Evolutionary conservation across 2,797 vertebrate genomes (phyloP).

Genomic region (Epinephelus malabaricus): DNA sequence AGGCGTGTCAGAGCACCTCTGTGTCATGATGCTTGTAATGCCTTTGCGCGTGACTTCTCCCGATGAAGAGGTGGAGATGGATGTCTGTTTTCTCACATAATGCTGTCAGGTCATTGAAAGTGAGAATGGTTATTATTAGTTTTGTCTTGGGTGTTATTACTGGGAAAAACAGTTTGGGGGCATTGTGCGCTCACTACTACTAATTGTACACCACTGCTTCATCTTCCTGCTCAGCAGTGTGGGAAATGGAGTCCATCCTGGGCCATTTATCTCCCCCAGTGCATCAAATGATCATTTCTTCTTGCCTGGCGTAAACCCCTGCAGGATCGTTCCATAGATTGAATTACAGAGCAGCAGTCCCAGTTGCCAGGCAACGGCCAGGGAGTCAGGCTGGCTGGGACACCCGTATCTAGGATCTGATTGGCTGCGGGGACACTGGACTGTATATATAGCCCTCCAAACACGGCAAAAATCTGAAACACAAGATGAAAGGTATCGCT

Average conservation of each 20-base stretch:
- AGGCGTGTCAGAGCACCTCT: conserved; percentile 19
- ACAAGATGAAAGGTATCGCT: conserved; percentile 53
- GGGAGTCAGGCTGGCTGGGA: conserved; percentile 50
- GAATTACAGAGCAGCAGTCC: conserved; percentile 67
- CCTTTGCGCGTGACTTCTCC: conserved; percentile 13
- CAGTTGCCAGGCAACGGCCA: conserved; percentile 80
- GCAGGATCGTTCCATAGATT: conserved; percentile 60
- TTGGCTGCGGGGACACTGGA: conserved; percentile 58
- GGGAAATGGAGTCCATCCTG: conserved; percentile 68
- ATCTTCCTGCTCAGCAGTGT: conserved; percentile 61
- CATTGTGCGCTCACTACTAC: conserved; percentile 6
- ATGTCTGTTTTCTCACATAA: not conserved
- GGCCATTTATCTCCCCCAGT: conserved; percentile 47
- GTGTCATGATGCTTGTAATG: conserved; percentile 43
- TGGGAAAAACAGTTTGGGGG: not conserved
- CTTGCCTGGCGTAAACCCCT: conserved; percentile 42
- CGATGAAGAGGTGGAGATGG: not conserved
- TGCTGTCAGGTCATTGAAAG: not conserved
- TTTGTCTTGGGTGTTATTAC: not conserved
- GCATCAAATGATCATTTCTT: conserved; percentile 39
- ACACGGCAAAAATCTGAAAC: conserved; percentile 53
- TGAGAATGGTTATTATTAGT: not conserved
- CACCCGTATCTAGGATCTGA: conserved; percentile 47
- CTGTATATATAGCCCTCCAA: conserved; percentile 25
- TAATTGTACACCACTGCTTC: not conserved